Evolutionary conservation across 2,888 invertebrate genomes (phyloP), one percentile per base, ranked within the genome.

Genomic region (Patella pellucida): DNA sequence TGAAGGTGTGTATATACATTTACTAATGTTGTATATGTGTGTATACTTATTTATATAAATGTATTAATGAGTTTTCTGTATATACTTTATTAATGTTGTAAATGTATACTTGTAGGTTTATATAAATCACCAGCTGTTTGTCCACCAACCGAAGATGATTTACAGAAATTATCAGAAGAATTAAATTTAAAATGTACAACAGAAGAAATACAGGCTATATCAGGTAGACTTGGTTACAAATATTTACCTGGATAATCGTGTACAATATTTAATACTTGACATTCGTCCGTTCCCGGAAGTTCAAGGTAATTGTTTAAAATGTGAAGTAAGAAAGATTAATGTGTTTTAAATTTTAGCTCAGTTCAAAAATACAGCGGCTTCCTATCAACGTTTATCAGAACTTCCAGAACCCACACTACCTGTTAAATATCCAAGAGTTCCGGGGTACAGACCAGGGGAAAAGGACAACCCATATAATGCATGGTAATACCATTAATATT

Each of bases 381-480:
- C 31, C 50, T 81, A 82, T 50, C 75, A 83, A 19, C 68, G 76
- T 19, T 75, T 84, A 12, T 77, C 75, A 50, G 76, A 80, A 54
- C 68, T 83, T 54, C 72, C 78, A 5, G 78, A 81, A 14, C 82
- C 83, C 0, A 72, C 81, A 16, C 76, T 83, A 67, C 81, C 82
- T 3, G 82, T 83, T 31, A 81, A 77, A 56, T 85, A 82, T 73
- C 83, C 82, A 16, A 74, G 86, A 31, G 78, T 79, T 15, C 82
- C 83, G 1, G 85, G 84, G 11, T 76, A 80, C 56, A 67, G 76
- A 68, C 85, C 85, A 23, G 14, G 67, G 7, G 77, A 73, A 2
- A 76, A 79, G 23, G 83, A 85, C 31, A 85, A 86, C 73, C 75
- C 69, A n/a, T 75, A 78, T 72, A 86, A 86, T 79, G 85, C 85